These are phyloP conservation scores for Hippopotamus amphibius DNA, from an alignment of 2,113 vertebrate species.

Conservation along the genomic window DNA sequence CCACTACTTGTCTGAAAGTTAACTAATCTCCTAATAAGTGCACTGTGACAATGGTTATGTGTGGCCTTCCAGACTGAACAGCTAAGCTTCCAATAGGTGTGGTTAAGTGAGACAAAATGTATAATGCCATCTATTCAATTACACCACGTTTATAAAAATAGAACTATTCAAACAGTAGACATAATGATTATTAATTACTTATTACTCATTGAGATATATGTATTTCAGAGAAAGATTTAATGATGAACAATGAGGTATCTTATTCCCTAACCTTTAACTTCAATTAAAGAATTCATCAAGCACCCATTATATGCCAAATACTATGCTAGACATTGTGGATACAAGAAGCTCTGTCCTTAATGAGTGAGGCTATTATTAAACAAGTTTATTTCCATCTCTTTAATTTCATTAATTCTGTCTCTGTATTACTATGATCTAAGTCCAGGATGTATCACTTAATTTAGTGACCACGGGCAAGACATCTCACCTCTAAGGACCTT, in stretches of 20 bases:
- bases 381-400: not conserved
- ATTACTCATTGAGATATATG: not conserved
- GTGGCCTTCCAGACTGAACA: not conserved
- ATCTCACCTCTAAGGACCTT: not conserved
- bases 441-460: not conserved
- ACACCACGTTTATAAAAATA: not conserved
- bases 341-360: not conserved
- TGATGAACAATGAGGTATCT: not conserved
- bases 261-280: not conserved
- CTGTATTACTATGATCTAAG: not conserved
- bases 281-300: not conserved
- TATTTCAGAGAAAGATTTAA: conserved; percentile 15
- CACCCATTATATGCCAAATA: not conserved
- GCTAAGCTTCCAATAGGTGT: not conserved
- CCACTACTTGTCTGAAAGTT: not conserved
- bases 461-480: not conserved
- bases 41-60: not conserved
- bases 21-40: not conserved
- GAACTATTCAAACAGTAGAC: not conserved
- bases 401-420: conserved; percentile 7
- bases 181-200: not conserved
- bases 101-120: not conserved
- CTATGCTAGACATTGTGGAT: not conserved
- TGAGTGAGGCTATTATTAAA: not conserved
- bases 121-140: not conserved